Conservation (phyloP, 2,797 vertebrate species). For the Periparus ater region DNA sequence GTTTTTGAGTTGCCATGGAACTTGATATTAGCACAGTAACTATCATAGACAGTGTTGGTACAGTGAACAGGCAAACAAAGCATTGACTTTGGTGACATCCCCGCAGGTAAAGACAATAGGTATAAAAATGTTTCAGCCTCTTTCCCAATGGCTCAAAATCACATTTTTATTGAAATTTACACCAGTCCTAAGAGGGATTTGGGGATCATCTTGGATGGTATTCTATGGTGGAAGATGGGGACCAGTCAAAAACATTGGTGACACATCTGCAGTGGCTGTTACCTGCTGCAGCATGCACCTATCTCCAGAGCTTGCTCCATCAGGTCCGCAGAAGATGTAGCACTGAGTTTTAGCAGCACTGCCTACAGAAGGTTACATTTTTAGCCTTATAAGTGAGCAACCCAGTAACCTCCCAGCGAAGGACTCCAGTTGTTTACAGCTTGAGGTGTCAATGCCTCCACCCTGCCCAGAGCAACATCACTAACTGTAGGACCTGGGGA, state of each 20-base stretch:
- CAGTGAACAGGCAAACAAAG: neutral
- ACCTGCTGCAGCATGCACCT: fast-evolving
- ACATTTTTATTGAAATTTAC: neutral
- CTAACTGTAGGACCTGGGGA: neutral
- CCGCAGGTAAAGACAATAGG: neutral
- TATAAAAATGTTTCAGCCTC: neutral
- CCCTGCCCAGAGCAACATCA: neutral
- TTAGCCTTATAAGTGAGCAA: neutral
- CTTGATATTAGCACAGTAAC: neutral
- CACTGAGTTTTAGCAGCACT: neutral
- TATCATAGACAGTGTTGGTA: neutral
- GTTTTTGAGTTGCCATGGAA: neutral
- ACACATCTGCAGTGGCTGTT: neutral
- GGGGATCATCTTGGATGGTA: neutral
- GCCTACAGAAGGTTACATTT: neutral
- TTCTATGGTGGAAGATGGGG: neutral
- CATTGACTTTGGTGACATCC: neutral
- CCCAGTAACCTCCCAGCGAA: neutral
- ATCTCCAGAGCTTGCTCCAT: neutral
- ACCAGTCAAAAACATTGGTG: neutral
- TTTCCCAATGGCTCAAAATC: neutral
- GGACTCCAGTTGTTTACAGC: neutral
- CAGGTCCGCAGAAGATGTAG: neutral
- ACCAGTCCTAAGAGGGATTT: neutral
- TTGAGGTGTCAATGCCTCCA: neutral